phyloP scores from a whole-genome alignment of 2,113 vertebrate species.

The Megaptera novaeangliae region DNA sequence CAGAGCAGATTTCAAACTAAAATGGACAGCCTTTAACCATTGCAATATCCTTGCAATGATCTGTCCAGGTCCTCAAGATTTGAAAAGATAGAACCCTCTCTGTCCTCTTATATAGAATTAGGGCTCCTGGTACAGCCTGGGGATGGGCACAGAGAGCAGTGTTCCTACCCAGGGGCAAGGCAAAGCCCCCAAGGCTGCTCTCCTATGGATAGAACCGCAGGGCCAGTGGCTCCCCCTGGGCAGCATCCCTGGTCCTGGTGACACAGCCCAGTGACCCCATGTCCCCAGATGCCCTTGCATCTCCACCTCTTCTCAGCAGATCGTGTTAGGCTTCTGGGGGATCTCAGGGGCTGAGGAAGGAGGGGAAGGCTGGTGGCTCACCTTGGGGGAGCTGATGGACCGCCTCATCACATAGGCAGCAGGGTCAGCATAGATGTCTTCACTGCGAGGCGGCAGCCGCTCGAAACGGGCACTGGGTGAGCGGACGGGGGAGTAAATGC shows the following conservation, averaged over 20 bases:
- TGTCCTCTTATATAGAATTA: background rate
- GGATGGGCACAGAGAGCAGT: background rate
- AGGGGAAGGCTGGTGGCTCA: conserved; percentile 45
- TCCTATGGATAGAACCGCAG: background rate
- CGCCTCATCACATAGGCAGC: conserved; percentile 87
- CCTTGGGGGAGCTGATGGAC: conserved; percentile 95
- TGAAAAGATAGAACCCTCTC: background rate
- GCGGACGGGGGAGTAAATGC: conserved; percentile 89
- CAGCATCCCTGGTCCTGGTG: background rate
- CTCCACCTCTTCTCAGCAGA: background rate
- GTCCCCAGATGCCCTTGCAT: background rate
- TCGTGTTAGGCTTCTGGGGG: background rate
- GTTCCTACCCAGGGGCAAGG: background rate
- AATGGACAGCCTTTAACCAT: background rate
- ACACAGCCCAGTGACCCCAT: background rate
- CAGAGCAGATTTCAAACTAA: background rate
- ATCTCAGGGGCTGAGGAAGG: background rate
- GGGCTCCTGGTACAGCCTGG: background rate
- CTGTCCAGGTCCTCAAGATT: background rate
- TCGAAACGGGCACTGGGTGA: conserved; percentile 90
- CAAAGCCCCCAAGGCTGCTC: background rate
- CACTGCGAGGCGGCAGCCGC: conserved; percentile 81
- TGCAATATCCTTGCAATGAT: background rate
- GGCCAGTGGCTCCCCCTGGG: background rate
- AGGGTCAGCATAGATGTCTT: conserved; percentile 88